Percentiles rank a stretch among this genome's conserved stretches.
These are phyloP conservation scores for Danio jaintianensis DNA, from an alignment of 2,797 vertebrate genomes.

Conservation along the genomic window DNA sequence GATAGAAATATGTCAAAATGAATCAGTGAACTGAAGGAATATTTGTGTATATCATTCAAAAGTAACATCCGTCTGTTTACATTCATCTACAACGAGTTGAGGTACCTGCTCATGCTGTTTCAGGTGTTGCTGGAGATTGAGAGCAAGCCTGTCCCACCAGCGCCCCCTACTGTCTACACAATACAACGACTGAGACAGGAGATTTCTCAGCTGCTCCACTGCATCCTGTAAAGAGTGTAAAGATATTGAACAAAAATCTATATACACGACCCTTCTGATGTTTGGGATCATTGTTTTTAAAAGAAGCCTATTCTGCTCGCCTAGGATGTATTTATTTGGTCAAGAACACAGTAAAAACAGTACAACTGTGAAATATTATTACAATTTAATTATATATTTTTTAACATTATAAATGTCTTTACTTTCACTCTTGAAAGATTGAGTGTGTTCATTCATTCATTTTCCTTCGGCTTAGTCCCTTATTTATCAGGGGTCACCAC, in stretches of 20 bases:
- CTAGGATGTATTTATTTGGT: too few relatives aligned
- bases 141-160: conserved; percentile 96
- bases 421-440: too few relatives aligned
- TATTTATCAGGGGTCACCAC: too few relatives aligned
- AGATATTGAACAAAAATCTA: background rate
- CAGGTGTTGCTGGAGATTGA: conserved; percentile 94
- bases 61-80: background rate
- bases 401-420: too few relatives aligned
- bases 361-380: too few relatives aligned
- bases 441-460: too few relatives aligned
- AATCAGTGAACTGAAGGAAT: background rate
- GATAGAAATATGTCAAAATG: background rate
- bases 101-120: conserved; percentile 86
- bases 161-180: conserved; percentile 91
- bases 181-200: conserved; percentile 86
- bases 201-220: conserved; percentile 81
- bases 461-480: too few relatives aligned
- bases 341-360: too few relatives aligned
- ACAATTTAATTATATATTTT: too few relatives aligned
- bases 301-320: too few relatives aligned
- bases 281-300: too few relatives aligned
- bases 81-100: conserved; percentile 13
- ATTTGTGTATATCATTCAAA: background rate
- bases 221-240: conserved; percentile 81
- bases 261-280: background rate